phyloP scores from a whole-genome alignment of 2,888 invertebrate species.

The Synergus itoensis region DNA sequence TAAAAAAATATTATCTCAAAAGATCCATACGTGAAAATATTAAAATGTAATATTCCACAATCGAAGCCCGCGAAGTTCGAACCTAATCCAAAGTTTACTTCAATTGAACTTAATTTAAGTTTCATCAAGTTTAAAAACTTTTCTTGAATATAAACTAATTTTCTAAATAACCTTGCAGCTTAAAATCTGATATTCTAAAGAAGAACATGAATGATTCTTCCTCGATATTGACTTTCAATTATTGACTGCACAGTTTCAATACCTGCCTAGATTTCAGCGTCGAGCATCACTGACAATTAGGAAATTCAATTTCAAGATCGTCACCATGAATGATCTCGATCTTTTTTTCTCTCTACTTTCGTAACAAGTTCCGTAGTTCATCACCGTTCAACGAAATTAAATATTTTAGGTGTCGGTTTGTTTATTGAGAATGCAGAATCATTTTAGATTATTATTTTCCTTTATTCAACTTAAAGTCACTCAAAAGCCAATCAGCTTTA shows the following conservation, averaged over 20 bases:
- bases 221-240: constrained; percentile 4
- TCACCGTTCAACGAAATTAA: background rate
- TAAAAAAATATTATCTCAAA: background rate
- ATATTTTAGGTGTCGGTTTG: background rate
- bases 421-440: background rate
- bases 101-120: constrained; percentile 19
- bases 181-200: constrained; percentile 4
- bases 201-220: background rate
- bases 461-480: too few relatives aligned
- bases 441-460: too few relatives aligned
- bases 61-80: background rate
- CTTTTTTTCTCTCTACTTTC: background rate
- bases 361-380: background rate
- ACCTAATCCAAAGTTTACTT: constrained; percentile 5
- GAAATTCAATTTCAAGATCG: constrained; percentile 26
- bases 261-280: background rate
- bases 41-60: background rate
- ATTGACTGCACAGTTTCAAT: constrained; percentile 23
- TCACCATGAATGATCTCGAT: background rate
- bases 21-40: background rate
- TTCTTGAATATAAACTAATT: background rate
- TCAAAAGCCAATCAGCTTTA: too few relatives aligned
- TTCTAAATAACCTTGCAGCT: background rate
- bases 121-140: constrained; percentile 4
- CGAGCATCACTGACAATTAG: constrained; percentile 31